Evolutionary conservation across 2,888 invertebrate genomes (phyloP).

Genomic region (Agrotis segetum): DNA sequence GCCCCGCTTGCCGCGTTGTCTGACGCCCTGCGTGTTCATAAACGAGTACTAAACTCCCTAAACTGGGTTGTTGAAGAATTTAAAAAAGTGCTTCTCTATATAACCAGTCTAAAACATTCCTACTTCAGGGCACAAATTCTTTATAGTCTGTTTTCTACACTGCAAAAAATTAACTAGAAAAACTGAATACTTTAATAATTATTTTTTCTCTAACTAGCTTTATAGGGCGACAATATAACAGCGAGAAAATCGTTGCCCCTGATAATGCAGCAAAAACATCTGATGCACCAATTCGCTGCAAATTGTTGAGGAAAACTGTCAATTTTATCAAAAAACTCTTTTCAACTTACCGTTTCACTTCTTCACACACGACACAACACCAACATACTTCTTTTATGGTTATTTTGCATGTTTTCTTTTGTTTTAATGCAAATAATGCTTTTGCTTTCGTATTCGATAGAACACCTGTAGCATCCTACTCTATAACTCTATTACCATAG

Average conservation of each 20-base stretch:
- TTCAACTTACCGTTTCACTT: neutral
- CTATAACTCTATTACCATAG: neutral
- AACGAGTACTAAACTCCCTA: too few relatives aligned
- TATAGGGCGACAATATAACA: neutral
- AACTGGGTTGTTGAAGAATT: too few relatives aligned
- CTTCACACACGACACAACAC: constrained; percentile 43
- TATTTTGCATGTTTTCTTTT: constrained; percentile 75
- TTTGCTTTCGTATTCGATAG: constrained; percentile 70
- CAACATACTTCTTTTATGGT: constrained; percentile 59
- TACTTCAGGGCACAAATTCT: too few relatives aligned
- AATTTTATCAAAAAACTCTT: neutral
- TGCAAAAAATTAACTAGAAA: neutral
- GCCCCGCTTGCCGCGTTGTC: too few relatives aligned
- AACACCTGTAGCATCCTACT: constrained; percentile 45
- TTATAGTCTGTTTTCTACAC: neutral
- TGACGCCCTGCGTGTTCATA: too few relatives aligned
- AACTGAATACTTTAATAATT: too few relatives aligned
- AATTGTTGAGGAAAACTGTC: neutral
- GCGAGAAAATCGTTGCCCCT: neutral
- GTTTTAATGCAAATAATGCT: constrained; percentile 73
- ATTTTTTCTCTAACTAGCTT: neutral
- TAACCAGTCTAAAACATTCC: too few relatives aligned
- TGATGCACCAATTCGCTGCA: neutral
- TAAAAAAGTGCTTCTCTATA: too few relatives aligned
- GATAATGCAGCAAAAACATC: neutral